Conservation (phyloP, 2,797 vertebrate genomes). For the Microctenopoma steveboyesi region DNA sequence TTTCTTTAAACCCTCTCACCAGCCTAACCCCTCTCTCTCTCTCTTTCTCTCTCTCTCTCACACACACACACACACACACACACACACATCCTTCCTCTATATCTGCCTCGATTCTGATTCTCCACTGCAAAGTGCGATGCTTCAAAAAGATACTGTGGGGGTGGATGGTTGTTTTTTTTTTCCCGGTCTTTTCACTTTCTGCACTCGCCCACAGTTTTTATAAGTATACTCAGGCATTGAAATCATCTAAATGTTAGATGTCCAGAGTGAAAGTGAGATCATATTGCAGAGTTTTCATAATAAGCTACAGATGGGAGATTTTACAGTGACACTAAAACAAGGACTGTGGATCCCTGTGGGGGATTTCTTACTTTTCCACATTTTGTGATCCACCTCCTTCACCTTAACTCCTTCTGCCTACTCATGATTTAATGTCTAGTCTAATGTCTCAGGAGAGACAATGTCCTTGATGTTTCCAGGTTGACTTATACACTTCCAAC, state of each 20-base stretch:
- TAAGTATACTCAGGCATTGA: conserved; percentile 61
- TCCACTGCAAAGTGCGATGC: conserved; percentile 43
- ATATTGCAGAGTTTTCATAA: conserved; percentile 41
- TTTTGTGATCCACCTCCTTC: conserved; percentile 24
- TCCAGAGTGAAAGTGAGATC: conserved; percentile 55
- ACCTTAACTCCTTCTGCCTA: conserved; percentile 30
- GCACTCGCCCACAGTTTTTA: conserved; percentile 68
- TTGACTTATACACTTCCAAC: conserved; percentile 39
- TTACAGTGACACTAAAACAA: conserved; percentile 24
- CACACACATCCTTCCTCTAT: conserved; percentile 2
- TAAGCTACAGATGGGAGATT: conserved; percentile 30
- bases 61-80: not conserved
- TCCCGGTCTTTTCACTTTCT: conserved; percentile 66
- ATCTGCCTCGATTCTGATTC: conserved; percentile 36
- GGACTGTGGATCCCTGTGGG: conserved; percentile 5
- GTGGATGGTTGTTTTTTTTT: conserved; percentile 48
- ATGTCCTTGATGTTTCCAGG: conserved; percentile 62
- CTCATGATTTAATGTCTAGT: conserved; percentile 39
- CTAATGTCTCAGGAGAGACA: conserved; percentile 42
- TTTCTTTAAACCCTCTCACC: conserved; percentile 54
- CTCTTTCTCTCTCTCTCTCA: conserved; percentile 1
- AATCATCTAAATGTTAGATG: conserved; percentile 64
- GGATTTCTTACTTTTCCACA: conserved; percentile 6
- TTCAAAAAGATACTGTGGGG: conserved; percentile 68
- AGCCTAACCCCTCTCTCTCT: conserved; percentile 3